A percentile compares a stretch with the other conserved stretches of the same genome.
phyloP scores from a whole-genome alignment of 2,797 vertebrate species.

The Lagodon rhomboides region DNA sequence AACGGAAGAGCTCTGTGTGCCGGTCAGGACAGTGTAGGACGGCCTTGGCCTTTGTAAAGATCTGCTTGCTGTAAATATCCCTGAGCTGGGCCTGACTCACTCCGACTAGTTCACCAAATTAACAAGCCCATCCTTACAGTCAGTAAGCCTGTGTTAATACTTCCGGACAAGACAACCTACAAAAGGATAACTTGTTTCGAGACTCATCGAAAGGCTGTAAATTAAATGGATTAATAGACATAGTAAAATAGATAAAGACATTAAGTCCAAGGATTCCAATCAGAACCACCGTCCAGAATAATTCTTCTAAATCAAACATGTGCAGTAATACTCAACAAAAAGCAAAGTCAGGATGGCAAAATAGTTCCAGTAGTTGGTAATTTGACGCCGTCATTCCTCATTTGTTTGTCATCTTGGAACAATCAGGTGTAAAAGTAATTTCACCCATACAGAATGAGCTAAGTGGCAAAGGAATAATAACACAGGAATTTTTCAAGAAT shows the following conservation, averaged over 20 bases:
- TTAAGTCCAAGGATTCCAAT: neutral
- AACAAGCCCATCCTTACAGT: constrained; percentile 12
- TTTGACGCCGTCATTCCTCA: neutral
- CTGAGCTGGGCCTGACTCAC: constrained; percentile 71
- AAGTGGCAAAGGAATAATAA: neutral
- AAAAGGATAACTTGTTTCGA: neutral
- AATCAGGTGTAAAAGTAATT: neutral
- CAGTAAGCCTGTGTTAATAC: neutral
- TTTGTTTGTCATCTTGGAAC: neutral
- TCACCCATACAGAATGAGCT: neutral
- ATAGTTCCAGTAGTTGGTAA: no score
- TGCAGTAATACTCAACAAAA: neutral
- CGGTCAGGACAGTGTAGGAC: constrained; percentile 52
- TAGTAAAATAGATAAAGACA: neutral
- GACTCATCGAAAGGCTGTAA: neutral
- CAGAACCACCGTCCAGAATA: neutral
- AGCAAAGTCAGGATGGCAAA: neutral
- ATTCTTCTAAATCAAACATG: neutral
- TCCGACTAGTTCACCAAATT: constrained; percentile 30
- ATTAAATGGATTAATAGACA: neutral
- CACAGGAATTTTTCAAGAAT: neutral
- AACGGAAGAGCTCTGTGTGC: constrained; percentile 17
- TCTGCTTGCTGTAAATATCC: constrained; percentile 64
- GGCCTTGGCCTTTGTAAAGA: constrained; percentile 68
- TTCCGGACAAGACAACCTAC: neutral